Evolutionary conservation across 2,888 invertebrate genomes (phyloP).

Genomic region (Malthinus seriepunctatus): DNA sequence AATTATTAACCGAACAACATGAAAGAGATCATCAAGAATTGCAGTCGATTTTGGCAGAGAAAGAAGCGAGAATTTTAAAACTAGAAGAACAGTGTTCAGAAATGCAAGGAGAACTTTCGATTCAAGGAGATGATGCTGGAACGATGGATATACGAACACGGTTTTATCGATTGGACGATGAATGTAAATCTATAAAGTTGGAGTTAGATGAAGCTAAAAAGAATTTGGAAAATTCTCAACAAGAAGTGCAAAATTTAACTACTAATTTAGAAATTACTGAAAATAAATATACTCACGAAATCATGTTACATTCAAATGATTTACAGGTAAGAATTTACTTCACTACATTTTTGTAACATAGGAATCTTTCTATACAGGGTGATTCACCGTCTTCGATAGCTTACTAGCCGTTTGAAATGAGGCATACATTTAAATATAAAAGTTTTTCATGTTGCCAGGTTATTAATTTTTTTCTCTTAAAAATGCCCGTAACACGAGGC

Average conservation of each 20-base stretch:
- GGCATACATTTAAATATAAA: too few relatives aligned
- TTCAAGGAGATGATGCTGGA: conserved; percentile 67
- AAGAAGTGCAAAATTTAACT: conserved; percentile 65
- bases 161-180: conserved; percentile 62
- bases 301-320: conserved; percentile 77
- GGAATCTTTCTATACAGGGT: neutral
- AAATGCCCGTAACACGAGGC: too few relatives aligned
- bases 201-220: conserved; percentile 64
- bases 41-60: conserved; percentile 61
- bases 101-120: conserved; percentile 71
- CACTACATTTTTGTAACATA: neutral
- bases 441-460: too few relatives aligned
- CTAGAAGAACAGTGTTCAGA: conserved; percentile 61
- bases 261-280: conserved; percentile 70
- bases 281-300: conserved; percentile 79
- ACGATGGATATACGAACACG: conserved; percentile 57
- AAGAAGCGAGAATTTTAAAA: conserved; percentile 67
- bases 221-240: conserved; percentile 64
- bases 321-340: conserved; percentile 55
- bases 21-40: conserved; percentile 63
- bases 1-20: conserved; percentile 55
- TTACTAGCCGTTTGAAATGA: too few relatives aligned
- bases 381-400: too few relatives aligned
- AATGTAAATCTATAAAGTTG: conserved; percentile 60
- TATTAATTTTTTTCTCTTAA: too few relatives aligned